A percentile compares a stretch with the other conserved stretches of the same genome.
These are phyloP conservation scores for Hemicrepidius hirtus DNA, from an alignment of 2,888 invertebrate species.

Conservation along the genomic window DNA sequence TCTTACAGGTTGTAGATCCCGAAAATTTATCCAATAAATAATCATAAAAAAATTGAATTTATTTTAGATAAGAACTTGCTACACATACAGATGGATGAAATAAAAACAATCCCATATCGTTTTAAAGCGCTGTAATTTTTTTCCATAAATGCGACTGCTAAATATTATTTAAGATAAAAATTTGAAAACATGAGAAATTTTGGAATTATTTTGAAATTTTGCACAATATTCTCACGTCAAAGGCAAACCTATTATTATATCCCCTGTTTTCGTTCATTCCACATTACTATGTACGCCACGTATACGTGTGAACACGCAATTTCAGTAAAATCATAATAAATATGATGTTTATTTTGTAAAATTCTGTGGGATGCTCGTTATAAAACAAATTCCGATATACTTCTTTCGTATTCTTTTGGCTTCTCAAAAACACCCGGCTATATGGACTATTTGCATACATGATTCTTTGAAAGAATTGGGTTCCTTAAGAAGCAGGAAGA, in stretches of 20 bases:
- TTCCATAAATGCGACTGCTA: too few relatives aligned
- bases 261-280: too few relatives aligned
- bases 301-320: constrained; percentile 4
- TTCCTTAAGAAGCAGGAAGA: constrained; percentile 20
- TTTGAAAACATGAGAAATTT: too few relatives aligned
- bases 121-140: too few relatives aligned
- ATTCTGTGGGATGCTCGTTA: constrained; percentile 1
- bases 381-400: constrained; percentile 6
- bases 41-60: not conserved
- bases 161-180: too few relatives aligned
- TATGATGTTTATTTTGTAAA: constrained; percentile 23
- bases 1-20: constrained; percentile 1
- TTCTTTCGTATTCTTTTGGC: constrained; percentile 9
- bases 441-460: constrained; percentile 30
- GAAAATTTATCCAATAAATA: not conserved
- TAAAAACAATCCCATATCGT: too few relatives aligned
- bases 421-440: constrained; percentile 27
- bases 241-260: too few relatives aligned
- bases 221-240: too few relatives aligned
- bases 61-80: too few relatives aligned
- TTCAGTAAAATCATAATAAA: constrained; percentile 3
- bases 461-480: constrained; percentile 27
- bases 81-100: too few relatives aligned
- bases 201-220: too few relatives aligned
- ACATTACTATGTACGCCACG: not conserved